phyloP scores from a whole-genome alignment of 2,113 vertebrate genomes.

The Perccottus glenii region DNA sequence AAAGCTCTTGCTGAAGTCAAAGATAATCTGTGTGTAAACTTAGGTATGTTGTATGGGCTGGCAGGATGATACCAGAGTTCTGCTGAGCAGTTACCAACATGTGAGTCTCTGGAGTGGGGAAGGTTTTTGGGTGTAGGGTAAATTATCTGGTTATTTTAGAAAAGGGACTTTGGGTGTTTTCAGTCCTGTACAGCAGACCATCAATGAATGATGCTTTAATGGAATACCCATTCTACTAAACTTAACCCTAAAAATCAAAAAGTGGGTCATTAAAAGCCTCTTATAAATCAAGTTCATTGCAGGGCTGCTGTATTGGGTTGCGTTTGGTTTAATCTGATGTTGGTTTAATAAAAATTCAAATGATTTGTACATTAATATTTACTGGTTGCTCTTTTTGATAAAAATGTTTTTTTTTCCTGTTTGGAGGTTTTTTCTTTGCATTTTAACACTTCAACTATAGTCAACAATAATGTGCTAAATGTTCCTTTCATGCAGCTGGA shows the following conservation, averaged over 20 bases:
- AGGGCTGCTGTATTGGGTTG: slow-evolving; percentile 24
- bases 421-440: background rate
- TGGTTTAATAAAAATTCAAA: background rate
- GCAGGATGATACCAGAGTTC: slow-evolving; percentile 54
- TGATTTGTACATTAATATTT: no score
- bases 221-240: background rate
- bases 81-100: slow-evolving; percentile 49
- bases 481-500: slow-evolving; percentile 81
- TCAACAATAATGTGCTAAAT: background rate
- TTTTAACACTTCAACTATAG: background rate
- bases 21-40: slow-evolving; percentile 36
- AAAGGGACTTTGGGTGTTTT: slow-evolving; percentile 4
- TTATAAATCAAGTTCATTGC: background rate
- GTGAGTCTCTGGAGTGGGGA: slow-evolving; percentile 55
- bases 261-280: background rate
- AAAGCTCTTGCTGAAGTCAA: background rate
- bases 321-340: background rate
- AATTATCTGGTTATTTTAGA: slow-evolving; percentile 33
- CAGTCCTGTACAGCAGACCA: background rate
- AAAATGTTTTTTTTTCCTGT: background rate
- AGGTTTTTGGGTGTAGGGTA: slow-evolving; percentile 37
- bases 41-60: slow-evolving; percentile 69
- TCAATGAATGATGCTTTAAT: background rate
- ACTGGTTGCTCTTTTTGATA: background rate
- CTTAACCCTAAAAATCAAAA: background rate